Evolutionary conservation across 64 coral and sea anemone species (phyloP).

Genomic region (Platygyra sinensis): DNA sequence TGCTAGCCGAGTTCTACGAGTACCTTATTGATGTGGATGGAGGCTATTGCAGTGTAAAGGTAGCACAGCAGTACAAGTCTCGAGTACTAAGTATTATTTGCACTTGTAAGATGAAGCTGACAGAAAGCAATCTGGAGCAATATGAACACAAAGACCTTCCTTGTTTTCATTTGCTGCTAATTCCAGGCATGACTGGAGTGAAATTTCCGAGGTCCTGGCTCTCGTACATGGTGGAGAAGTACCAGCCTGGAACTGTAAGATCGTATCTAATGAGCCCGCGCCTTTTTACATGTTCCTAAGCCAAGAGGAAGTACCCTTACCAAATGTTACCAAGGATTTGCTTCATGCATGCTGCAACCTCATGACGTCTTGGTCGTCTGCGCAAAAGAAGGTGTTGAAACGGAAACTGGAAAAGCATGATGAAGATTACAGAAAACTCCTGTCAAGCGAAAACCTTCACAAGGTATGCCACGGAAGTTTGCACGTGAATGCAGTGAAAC

Average conservation of each 20-base stretch:
- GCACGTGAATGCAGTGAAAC: slow-evolving; percentile 27
- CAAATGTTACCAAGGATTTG: background rate
- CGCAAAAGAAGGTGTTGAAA: no score
- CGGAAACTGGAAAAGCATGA: slow-evolving; percentile 36
- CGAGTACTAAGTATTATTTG: slow-evolving; percentile 24
- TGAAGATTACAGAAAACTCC: slow-evolving; percentile 29
- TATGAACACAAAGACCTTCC: background rate
- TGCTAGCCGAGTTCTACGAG: no score
- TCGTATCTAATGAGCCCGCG: slow-evolving; percentile 47
- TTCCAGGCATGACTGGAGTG: slow-evolving; percentile 9
- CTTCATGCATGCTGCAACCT: slow-evolving; percentile 14
- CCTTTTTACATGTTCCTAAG: slow-evolving; percentile 32
- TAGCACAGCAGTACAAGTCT: slow-evolving; percentile 37
- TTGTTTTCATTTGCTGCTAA: background rate
- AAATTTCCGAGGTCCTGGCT: slow-evolving; percentile 19
- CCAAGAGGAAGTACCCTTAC: slow-evolving; percentile 13
- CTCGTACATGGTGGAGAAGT: background rate
- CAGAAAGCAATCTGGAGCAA: background rate
- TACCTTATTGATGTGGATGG: slow-evolving; percentile 41
- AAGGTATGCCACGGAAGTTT: slow-evolving; percentile 35
- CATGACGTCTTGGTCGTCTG: slow-evolving; percentile 40
- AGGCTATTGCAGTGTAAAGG: slow-evolving; percentile 6
- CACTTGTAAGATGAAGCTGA: background rate
- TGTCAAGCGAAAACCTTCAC: slow-evolving; percentile 32
- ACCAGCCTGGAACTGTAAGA: slow-evolving; percentile 49